phyloP scores from a whole-genome alignment of 2,113 vertebrate genomes.

The Pachypanchax playfairii region DNA sequence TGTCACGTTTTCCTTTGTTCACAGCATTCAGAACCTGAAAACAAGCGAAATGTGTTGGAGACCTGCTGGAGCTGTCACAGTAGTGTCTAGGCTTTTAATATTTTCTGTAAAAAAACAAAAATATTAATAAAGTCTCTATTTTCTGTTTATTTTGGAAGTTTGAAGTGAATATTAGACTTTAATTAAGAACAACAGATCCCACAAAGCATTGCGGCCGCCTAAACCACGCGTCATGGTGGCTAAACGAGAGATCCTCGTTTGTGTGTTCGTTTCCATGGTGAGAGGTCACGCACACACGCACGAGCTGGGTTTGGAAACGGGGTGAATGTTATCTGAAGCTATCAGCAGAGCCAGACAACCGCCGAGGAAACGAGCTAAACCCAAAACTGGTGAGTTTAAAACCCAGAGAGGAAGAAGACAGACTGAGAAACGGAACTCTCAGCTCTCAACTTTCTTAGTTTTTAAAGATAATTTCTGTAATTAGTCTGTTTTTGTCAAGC shows the following conservation, averaged over 20 bases:
- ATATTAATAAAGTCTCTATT: too few species aligned
- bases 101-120: too few species aligned
- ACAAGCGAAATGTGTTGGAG: not conserved
- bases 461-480: too few species aligned
- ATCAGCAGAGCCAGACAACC: conserved; percentile 46
- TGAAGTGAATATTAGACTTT: too few species aligned
- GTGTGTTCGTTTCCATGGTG: conserved; percentile 75
- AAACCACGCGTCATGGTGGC: conserved; percentile 8
- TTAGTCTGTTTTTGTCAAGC: too few species aligned
- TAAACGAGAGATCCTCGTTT: conserved; percentile 4
- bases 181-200: conserved; percentile 60
- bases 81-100: too few species aligned
- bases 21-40: too few species aligned
- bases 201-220: conserved; percentile 44
- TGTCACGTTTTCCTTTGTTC: not conserved
- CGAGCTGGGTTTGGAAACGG: not conserved
- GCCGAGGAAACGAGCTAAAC: not conserved
- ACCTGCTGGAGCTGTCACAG: not conserved
- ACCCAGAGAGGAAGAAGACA: not conserved
- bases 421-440: too few species aligned
- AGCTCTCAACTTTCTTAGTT: too few species aligned
- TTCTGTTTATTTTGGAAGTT: too few species aligned
- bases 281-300: conserved; percentile 34
- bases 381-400: conserved; percentile 67
- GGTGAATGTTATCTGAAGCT: conserved; percentile 28